Conservation (phyloP, 2,797 vertebrate genomes). For the Australoheros facetus region DNA sequence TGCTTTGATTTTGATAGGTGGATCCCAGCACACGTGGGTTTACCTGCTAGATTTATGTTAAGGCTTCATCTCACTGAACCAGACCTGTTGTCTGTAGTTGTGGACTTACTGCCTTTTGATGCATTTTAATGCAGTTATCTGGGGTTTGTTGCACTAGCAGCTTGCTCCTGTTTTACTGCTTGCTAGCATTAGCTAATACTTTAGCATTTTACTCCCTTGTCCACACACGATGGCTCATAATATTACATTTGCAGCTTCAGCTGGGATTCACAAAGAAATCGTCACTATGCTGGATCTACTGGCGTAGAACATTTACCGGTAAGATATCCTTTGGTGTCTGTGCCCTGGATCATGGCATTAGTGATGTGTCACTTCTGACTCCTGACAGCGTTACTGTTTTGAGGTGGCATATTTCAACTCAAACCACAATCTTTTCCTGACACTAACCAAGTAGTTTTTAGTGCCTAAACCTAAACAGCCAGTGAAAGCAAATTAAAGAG, state of each 20-base stretch:
- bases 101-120: neutral
- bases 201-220: neutral
- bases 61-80: neutral
- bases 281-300: neutral
- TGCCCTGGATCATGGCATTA: neutral
- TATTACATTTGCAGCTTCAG: neutral
- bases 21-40: fast-evolving
- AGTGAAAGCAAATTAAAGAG: neutral
- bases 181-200: neutral
- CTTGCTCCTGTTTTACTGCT: neutral
- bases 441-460: neutral
- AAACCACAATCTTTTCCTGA: neutral
- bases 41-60: neutral
- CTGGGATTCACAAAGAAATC: neutral
- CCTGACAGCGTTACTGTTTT: neutral
- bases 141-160: neutral
- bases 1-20: neutral
- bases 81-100: neutral
- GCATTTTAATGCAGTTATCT: neutral
- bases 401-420: neutral
- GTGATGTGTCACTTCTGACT: neutral
- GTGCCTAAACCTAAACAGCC: neutral
- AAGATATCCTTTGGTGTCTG: neutral
- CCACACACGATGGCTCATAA: fast-evolving
- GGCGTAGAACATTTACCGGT: neutral